These are phyloP conservation scores for Pocillopora grandis DNA, from an alignment of 92 coral and sea anemone genomes.

Conservation along the genomic window DNA sequence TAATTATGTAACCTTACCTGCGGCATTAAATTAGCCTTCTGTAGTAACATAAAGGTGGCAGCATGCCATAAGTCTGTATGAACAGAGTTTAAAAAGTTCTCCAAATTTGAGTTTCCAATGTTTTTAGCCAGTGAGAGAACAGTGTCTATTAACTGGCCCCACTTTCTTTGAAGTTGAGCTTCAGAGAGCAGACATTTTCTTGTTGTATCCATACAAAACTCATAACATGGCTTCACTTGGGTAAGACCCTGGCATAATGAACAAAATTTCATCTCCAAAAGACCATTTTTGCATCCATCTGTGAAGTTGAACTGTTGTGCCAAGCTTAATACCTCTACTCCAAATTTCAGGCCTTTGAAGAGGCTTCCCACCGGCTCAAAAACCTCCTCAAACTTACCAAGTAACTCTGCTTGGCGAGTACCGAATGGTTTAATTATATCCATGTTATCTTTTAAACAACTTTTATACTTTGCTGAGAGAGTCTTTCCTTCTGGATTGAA, in stretches of 20 bases:
- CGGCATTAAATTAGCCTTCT: conserved; percentile 18
- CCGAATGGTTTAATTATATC: conserved; percentile 71
- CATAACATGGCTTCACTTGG: conserved; percentile 77
- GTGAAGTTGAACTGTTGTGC: conserved; percentile 72
- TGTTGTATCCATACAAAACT: conserved; percentile 76
- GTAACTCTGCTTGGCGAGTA: conserved; percentile 59
- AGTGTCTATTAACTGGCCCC: conserved; percentile 71
- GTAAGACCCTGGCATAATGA: conserved; percentile 77
- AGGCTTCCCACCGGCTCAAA: conserved; percentile 75
- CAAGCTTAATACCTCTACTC: conserved; percentile 49
- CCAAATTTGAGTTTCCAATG: conserved; percentile 41
- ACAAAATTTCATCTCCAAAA: conserved; percentile 85
- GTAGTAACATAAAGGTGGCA: conserved; percentile 49
- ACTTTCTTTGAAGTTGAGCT: conserved; percentile 62
- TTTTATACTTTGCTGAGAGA: conserved; percentile 58
- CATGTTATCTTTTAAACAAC: conserved; percentile 78
- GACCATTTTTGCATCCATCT: conserved; percentile 67
- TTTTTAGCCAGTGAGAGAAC: conserved; percentile 55
- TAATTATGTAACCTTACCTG: conserved; percentile 24
- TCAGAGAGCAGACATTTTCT: conserved; percentile 75
- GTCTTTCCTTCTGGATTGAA: conserved; percentile 41
- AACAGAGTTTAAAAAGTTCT: conserved; percentile 42
- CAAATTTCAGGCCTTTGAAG: conserved; percentile 67
- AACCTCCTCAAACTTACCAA: conserved; percentile 41
- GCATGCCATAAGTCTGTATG: conserved; percentile 58